Evolutionary conservation across 1,140 invertebrate genomes (phyloP), one percentile per base, ranked within the genome.

Genomic region (Drosophila ironensis): DNA sequence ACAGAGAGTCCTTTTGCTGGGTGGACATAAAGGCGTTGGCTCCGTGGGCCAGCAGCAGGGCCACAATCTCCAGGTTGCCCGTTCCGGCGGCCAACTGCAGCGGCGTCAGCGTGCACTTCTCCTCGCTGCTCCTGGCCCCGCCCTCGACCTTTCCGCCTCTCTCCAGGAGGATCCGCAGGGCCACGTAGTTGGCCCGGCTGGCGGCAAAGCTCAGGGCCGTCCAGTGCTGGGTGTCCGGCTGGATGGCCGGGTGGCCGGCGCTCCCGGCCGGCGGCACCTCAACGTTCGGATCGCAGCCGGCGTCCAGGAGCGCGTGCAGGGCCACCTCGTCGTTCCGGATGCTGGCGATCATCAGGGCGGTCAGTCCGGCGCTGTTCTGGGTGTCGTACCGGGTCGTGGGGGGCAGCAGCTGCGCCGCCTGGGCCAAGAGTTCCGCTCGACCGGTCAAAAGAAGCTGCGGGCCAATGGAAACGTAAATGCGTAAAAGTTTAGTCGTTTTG

Each of bases 21-120:
- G 96, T 97, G 0, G 95, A 96, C 0, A 97, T 91, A 89, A 97
- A 98, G 0, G 96, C 95, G 77, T 97, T 95, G 2, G 96, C 96
- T 0, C 96, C 96, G 71, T 96, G 94, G 1, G 94, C 93, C 11
- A 97, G 86, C 1, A 98, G 91, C 4, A 97, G 77, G 4, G 94
- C 93, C 0, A 97, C 95, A 84, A 97, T 92, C 67, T 97, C 96
- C 35, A 94, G 90, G 64, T 95, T 95, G 2, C 96, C 96, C 1
- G 94, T 93, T 0, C 95, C 96, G 17, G 95, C 94, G 0, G 96
- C 96, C 52, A 96, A 92, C 91, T 98, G 96, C 1, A 98, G 81
- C 0, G 96, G 96, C 2, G 96, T 97, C 25, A 97, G 92, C 0
- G 96, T 97, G 68, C 94, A 95, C 57, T 95, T 95, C 63, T 97